A percentile compares a stretch with the other conserved stretches of the same genome.
Conservation (phyloP, 1,140 invertebrate species). For the Mya arenaria region DNA sequence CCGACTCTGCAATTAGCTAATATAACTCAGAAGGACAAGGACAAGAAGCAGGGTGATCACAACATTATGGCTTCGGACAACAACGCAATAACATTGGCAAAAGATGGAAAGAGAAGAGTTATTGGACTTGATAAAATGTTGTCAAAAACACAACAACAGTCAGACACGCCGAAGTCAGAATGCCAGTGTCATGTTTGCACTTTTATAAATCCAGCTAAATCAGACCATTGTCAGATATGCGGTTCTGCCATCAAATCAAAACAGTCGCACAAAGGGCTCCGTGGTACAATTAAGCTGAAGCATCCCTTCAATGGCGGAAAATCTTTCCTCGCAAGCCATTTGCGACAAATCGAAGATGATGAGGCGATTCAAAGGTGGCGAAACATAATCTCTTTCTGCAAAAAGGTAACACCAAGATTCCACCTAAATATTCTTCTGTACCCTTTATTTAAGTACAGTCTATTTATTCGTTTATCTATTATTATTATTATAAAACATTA, state of each 20-base stretch:
- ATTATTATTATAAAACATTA: too few relatives aligned
- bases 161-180: conserved; percentile 35
- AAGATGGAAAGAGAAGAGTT: too few relatives aligned
- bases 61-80: too few relatives aligned
- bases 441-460: too few relatives aligned
- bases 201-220: conserved; percentile 56
- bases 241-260: conserved; percentile 2
- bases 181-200: conserved; percentile 89
- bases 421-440: too few relatives aligned
- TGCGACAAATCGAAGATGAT: conserved; percentile 90
- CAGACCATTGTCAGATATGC: conserved; percentile 63
- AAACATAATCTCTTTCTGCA: conserved; percentile 91
- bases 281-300: conserved; percentile 3
- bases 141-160: conserved; percentile 69
- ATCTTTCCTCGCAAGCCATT: conserved; percentile 92
- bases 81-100: too few relatives aligned
- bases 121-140: too few relatives aligned
- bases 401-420: conserved; percentile 87
- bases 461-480: too few relatives aligned
- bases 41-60: too few relatives aligned
- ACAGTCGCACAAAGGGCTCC: neutral
- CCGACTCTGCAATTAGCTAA: too few relatives aligned
- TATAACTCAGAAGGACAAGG: too few relatives aligned
- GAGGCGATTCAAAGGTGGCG: conserved; percentile 92
- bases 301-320: conserved; percentile 83